These are phyloP conservation scores for Sebastes paucispinis DNA, from an alignment of 2,797 vertebrate species.

Conservation along the genomic window DNA sequence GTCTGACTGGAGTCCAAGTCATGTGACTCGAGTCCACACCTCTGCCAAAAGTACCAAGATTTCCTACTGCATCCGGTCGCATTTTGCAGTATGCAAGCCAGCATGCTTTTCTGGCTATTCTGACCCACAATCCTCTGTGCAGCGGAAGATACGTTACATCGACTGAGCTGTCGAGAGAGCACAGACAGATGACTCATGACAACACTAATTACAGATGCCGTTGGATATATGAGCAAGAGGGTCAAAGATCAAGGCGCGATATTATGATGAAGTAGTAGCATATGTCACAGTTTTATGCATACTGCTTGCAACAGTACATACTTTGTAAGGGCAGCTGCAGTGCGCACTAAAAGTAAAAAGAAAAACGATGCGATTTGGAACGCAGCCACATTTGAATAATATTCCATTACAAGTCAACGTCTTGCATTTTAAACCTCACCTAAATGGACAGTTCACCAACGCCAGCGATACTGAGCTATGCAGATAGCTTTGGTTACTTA, in stretches of 20 bases:
- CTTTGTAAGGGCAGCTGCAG: no score
- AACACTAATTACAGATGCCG: not conserved
- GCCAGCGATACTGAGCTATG: not conserved
- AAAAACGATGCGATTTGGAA: no score
- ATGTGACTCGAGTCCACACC: no score
- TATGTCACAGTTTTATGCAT: not conserved
- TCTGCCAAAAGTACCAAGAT: not conserved
- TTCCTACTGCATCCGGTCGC: not conserved
- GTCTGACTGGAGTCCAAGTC: no score
- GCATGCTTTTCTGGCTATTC: not conserved
- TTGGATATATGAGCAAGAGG: no score
- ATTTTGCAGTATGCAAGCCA: not conserved
- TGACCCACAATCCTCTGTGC: not conserved
- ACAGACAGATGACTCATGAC: not conserved
- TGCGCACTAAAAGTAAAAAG: no score
- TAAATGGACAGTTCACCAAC: not conserved
- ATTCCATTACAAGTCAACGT: not conserved
- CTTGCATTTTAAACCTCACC: not conserved
- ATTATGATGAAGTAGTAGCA: not conserved
- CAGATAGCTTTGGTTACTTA: not conserved
- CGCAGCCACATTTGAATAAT: not conserved
- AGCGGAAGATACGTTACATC: not conserved
- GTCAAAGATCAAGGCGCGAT: not conserved
- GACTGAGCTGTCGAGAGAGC: not conserved
- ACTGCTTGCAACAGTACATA: no score